Base-by-base conservation (phyloP, 1,140 invertebrate species). In the Antheraea pernyi region DNA sequence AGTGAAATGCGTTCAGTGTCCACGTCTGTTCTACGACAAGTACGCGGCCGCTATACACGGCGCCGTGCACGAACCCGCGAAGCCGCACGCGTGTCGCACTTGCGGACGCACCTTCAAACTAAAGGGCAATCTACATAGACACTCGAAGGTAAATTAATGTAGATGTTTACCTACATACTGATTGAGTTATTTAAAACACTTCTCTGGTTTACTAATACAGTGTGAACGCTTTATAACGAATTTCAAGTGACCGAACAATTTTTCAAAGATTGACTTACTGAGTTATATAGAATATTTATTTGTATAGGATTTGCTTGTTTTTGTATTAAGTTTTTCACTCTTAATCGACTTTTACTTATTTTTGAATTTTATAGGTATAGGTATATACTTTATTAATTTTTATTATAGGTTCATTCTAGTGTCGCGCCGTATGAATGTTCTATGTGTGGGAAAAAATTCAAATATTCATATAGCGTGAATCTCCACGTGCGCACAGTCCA, bases 401-500 rank as follows among this genome's bases (percentile, higher is more conserved):
- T 58, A 42, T 72, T 10, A 0, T 67, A 78, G 76, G 73, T 78
- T 11, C 76, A 78, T 59, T 71, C 71, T 7, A 69, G 65, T 8
- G 60, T 62, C 5, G 68, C 73, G 16, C 60, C 76, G 0, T 78
- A 75, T 39, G 71, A 72, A 53, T 78, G 76, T 39, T 60, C 76
- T 10, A 71, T 78, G 62, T 78, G 76, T 58, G 65, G 67, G 46
- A 78, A 78, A 36, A 73, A 72, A 59, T 79, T 79, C 67, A 75
- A 75, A 61, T 71, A 79, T 61, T 76, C 77, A 7, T 68, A 74
- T 18, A 76, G 74, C 42, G 63, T 69, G 5, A 74, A 71, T 7
- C 48, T 79, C 19, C 77, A 79, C 64, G 68, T 79, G 18, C 74
- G 77, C 0, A 79, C 77, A 13, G 77, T 76, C 11, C 77, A 79